Percentiles rank a stretch among this genome's conserved stretches.
phyloP scores from a whole-genome alignment of 1,140 invertebrate species.

The Lucilia cuprina region DNA sequence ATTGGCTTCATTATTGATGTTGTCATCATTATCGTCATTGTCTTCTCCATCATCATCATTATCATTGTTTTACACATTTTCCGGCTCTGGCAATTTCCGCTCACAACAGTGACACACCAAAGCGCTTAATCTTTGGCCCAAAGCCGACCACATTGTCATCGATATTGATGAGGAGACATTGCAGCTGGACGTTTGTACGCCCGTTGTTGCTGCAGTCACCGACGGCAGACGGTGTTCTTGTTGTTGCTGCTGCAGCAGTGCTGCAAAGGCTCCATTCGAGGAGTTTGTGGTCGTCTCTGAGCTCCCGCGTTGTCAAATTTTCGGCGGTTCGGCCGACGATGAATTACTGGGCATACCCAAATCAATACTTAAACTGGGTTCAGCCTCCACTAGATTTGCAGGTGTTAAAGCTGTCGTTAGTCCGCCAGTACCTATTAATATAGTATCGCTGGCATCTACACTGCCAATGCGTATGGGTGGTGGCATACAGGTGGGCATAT shows the following conservation, averaged over 20 bases:
- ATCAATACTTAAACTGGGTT: constrained; percentile 50
- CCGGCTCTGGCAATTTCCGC: constrained; percentile 57
- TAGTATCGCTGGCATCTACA: constrained; percentile 34
- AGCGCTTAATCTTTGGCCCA: constrained; percentile 58
- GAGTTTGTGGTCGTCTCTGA: constrained; percentile 49
- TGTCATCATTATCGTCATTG: not conserved
- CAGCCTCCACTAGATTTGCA: constrained; percentile 19
- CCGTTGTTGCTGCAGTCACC: not conserved
- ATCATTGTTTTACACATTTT: constrained; percentile 54
- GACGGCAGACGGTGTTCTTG: not conserved
- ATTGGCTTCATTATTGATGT: not conserved
- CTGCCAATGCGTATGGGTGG: constrained; percentile 46
- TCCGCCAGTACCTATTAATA: constrained; percentile 20
- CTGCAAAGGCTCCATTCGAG: constrained; percentile 47
- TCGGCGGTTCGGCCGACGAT: constrained; percentile 49
- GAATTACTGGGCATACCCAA: constrained; percentile 52
- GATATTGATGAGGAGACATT: constrained; percentile 60
- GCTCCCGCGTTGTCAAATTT: constrained; percentile 61
- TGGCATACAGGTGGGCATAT: constrained; percentile 42
- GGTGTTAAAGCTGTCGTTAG: constrained; percentile 37
- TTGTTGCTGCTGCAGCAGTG: constrained; percentile 41
- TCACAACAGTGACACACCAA: constrained; percentile 62
- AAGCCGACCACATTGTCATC: constrained; percentile 57
- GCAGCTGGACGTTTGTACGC: constrained; percentile 50
- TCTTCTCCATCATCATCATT: not conserved